Base-by-base conservation (phyloP, 23 tunicate species). In the Clavelina lepadiformis region DNA sequence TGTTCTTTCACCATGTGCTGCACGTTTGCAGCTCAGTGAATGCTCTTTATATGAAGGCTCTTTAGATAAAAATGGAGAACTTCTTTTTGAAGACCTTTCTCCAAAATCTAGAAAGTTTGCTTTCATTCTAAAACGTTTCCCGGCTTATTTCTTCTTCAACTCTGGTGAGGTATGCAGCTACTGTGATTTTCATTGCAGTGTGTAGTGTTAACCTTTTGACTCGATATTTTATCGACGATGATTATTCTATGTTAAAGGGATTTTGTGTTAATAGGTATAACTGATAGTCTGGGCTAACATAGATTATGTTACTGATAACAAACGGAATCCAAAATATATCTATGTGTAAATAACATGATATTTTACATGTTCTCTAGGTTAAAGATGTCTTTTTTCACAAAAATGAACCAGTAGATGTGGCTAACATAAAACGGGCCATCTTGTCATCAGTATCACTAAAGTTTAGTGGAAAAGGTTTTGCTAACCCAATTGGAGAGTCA, bases 91-190 rank as follows among this genome's bases (percentile, higher is more conserved):
- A 24, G 35, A 46, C 33, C 5, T 5, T 13, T 46, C 72, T 3
- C 5, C 33, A 20, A 6, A 23, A 19, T 22, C 33, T 3, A 5
- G n/a, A 4, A 46, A 46, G 34, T 45, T 66, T 3, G 30, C n/a
- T 27, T 57, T 46, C 29, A 20, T 8, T 3, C 33, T 66, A n/a
- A 34, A 46, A 2, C 32, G 72, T 3, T 66, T 45, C 29, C 15
- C 21, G 5, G 18, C 57, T 8, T 66, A 66, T 25, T 66, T 66
- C 47, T 46, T 46, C 34, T 66, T 66, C 72, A 66, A 66, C 57
- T 28, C 35, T 19, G 72, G 72, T 5, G 57, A 66, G 57, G 72
- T 66, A 53, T 6, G 23, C 19, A 11, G 59, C n/a, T n/a, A n/a
- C n/a, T n/a, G n/a, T 15, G 15, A 11, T 41, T 41, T 15, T 8